A percentile compares a stretch with the other conserved stretches of the same genome.
Conservation (phyloP, 2,113 vertebrate genomes). For the Morone saxatilis region DNA sequence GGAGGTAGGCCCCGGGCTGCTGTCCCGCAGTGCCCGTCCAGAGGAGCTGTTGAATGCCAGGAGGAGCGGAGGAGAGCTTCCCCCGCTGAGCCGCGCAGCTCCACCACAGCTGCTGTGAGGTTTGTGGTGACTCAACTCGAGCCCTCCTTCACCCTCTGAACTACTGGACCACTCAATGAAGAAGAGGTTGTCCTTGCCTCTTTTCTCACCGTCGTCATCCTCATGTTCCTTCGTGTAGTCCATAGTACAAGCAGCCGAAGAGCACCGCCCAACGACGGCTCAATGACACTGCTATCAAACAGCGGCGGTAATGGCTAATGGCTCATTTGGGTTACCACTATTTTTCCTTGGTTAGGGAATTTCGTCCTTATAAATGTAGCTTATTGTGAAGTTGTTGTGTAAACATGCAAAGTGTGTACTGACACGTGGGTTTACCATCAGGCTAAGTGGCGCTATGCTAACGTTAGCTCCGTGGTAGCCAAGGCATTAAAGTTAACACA, state of each 20-base stretch:
- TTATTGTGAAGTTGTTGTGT: not conserved
- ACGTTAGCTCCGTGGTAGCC: not conserved
- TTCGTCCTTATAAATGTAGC: not conserved
- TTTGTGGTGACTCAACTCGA: not conserved
- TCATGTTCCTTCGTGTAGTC: not conserved
- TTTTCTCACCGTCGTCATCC: not conserved
- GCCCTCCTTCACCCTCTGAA: conserved; percentile 49
- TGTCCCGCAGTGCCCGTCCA: conserved; percentile 2
- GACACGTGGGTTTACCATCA: not conserved
- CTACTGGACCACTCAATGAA: conserved; percentile 44
- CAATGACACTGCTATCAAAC: not conserved
- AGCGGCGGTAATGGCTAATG: not conserved
- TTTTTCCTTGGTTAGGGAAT: rapidly evolving
- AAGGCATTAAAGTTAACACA: not conserved
- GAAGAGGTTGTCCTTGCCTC: not conserved
- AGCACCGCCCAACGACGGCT: conserved; percentile 29
- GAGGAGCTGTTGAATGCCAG: conserved; percentile 58
- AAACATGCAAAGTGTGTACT: not conserved
- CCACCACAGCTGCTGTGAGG: not conserved
- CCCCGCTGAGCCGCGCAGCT: conserved; percentile 11
- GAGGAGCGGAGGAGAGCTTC: conserved; percentile 62
- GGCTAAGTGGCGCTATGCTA: conserved; percentile 18
- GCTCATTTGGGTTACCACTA: not conserved
- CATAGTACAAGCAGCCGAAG: conserved; percentile 24
- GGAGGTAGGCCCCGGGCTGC: conserved; percentile 10